Conservation (phyloP, 2,113 vertebrate genomes). For the Syngnathus typhle region DNA sequence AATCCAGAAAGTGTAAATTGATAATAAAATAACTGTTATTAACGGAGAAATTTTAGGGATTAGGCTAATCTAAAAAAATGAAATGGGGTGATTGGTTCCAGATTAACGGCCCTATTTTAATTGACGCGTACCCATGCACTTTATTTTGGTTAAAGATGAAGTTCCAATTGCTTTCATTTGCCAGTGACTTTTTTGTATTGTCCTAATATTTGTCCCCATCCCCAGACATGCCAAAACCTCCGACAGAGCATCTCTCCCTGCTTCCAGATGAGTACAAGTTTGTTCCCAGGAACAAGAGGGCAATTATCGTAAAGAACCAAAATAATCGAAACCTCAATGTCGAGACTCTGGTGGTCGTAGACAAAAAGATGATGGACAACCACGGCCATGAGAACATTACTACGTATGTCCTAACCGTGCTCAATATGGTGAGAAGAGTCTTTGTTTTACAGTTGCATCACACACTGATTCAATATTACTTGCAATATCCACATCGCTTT, state of each 20-base stretch:
- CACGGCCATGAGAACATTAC: slow-evolving; percentile 84
- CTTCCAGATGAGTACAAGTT: slow-evolving; percentile 77
- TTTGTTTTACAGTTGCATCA: not conserved
- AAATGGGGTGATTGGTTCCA: not conserved
- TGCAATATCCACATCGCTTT: not conserved
- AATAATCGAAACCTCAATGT: slow-evolving; percentile 74
- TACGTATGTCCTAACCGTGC: slow-evolving; percentile 83
- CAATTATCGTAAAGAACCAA: slow-evolving; percentile 62
- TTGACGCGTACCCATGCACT: no score
- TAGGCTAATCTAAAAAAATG: not conserved
- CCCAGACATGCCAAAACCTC: slow-evolving; percentile 81
- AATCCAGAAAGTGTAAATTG: slow-evolving; percentile 9
- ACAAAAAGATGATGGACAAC: slow-evolving; percentile 80
- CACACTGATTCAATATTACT: not conserved
- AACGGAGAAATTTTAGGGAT: not conserved
- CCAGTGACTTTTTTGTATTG: not conserved
- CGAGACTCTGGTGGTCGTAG: slow-evolving; percentile 85
- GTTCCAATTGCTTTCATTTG: not conserved
- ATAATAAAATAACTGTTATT: slow-evolving; percentile 33
- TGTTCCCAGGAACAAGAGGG: slow-evolving; percentile 66
- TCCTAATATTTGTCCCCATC: slow-evolving; percentile 5
- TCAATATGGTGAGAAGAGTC: slow-evolving; percentile 79
- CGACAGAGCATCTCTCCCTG: slow-evolving; percentile 67
- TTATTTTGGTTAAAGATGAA: not conserved
- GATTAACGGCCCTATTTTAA: slow-evolving; percentile 2